Conservation (phyloP, 2,888 invertebrate species). For the Hypena proboscidalis region DNA sequence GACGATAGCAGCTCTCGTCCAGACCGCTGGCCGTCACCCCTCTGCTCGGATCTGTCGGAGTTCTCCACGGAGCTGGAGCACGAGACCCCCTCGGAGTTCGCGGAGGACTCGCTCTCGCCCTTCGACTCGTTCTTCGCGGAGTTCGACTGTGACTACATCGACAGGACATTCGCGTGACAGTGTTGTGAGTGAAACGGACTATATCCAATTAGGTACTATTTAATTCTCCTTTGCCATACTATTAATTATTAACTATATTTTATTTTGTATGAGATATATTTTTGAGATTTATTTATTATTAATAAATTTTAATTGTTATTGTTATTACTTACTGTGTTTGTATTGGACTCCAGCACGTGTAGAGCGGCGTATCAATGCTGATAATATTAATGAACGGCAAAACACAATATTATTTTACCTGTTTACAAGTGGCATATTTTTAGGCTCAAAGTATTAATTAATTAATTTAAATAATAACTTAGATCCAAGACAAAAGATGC, state of each 20-base stretch:
- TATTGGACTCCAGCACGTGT: slow-evolving; percentile 30
- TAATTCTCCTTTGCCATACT: slow-evolving; percentile 77
- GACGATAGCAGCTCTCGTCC: slow-evolving; percentile 48
- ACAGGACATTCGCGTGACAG: slow-evolving; percentile 80
- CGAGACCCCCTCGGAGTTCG: slow-evolving; percentile 79
- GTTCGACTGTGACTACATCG: slow-evolving; percentile 79
- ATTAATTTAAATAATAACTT: no score
- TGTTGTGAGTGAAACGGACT: slow-evolving; percentile 62
- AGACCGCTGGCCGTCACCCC: slow-evolving; percentile 76
- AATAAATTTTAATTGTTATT: slow-evolving; percentile 79
- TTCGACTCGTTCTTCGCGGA: slow-evolving; percentile 84
- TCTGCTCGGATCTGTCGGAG: slow-evolving; percentile 84
- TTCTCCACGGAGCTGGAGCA: slow-evolving; percentile 77
- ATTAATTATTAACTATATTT: slow-evolving; percentile 69
- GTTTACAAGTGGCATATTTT: no score
- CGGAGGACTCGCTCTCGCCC: slow-evolving; percentile 84
- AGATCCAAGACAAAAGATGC: no score
- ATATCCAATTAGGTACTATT: slow-evolving; percentile 66
- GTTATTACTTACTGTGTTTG: slow-evolving; percentile 59
- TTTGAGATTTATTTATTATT: slow-evolving; percentile 71
- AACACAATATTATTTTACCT: slow-evolving; percentile 1
- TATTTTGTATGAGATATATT: slow-evolving; percentile 65
- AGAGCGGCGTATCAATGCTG: slow-evolving; percentile 7
- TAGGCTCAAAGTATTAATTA: no score
- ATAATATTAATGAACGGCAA: slow-evolving; percentile 10